Base-by-base conservation (phyloP, 2,797 vertebrate species). In the Melanotaenia pygmaea region DNA sequence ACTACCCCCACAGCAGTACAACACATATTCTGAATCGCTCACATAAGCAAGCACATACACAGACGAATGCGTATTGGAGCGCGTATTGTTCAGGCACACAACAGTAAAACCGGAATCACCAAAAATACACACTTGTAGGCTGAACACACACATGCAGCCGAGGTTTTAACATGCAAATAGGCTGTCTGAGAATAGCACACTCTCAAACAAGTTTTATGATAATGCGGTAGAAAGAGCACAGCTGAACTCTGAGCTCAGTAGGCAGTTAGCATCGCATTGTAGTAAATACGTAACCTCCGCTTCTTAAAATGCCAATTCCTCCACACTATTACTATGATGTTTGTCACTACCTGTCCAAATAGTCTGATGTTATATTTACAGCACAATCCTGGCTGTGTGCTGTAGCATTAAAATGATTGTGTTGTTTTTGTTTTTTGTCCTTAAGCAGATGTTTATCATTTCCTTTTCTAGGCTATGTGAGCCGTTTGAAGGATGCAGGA, bases 261-360 rank as follows among this genome's bases (percentile, higher is more conserved):
- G 87, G 84, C 83, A 86, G 82, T 89, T 90, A 86, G 83, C 83
- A 69, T 53, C 20, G 77, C 76, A 79, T 80, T 20, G 75, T 80
- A 81, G 87, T 86, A 85, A 89, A 88, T 65, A 81, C 83, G 82
- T 87, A 82, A 91, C 89, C 89, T 91, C 89, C 74, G 74, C 84
- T 85, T 80, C 83, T 89, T 81, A 76, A 83, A 86, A 89, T 86
- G 86, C 87, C 86, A 90, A 68, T 85, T 79, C 67, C 61, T 79
- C 77, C 64, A 69, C 75, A 67, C 79, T 71, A 81, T 72, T 70
- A 80, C 82, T 79, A 68, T 79, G 61, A 54, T 13, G 51, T 77
- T 67, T 83, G 84, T 90, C 85, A 84, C 87, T 75, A 59, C 35
- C 80, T 71, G 70, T 76, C 75, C 80, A 86, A 81, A 84, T 71